phyloP scores from a whole-genome alignment of 2,888 invertebrate species.

The Eupithecia insigniata region DNA sequence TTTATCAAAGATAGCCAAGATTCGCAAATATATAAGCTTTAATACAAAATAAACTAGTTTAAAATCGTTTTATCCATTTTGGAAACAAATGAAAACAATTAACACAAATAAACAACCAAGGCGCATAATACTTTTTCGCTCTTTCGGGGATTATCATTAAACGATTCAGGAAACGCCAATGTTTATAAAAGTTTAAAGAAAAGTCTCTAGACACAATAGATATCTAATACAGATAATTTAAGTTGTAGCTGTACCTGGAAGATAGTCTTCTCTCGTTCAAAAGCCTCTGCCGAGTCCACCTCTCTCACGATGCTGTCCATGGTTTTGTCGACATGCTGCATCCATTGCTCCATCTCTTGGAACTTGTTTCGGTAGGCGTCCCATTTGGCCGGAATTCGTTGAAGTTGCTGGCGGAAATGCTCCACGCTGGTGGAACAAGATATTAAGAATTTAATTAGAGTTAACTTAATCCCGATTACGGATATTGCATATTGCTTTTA shows the following conservation, averaged over 20 bases:
- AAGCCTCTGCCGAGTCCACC: conserved; percentile 93
- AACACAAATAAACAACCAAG: too few species aligned
- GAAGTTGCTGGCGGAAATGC: conserved; percentile 85
- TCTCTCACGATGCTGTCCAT: conserved; percentile 93
- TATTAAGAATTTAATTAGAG: neutral
- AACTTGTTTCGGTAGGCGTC: conserved; percentile 92
- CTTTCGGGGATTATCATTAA: too few species aligned
- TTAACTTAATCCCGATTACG: neutral
- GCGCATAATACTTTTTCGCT: too few species aligned
- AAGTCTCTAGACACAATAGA: too few species aligned
- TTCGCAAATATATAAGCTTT: too few species aligned
- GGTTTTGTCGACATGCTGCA: conserved; percentile 93
- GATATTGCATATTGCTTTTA: neutral
- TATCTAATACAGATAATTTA: neutral
- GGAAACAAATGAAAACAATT: too few species aligned
- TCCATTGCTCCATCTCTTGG: conserved; percentile 93
- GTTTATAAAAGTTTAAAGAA: too few species aligned
- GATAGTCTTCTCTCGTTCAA: conserved; percentile 93
- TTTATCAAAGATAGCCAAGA: too few species aligned
- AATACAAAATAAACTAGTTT: too few species aligned
- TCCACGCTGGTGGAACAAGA: conserved; percentile 82
- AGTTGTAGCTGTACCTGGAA: conserved; percentile 88
- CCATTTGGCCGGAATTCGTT: conserved; percentile 96
- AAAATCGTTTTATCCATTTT: too few species aligned
- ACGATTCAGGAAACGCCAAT: too few species aligned